These are phyloP conservation scores for Scaeva pyrastri DNA, from an alignment of 2,888 invertebrate genomes.

Conservation along the genomic window DNA sequence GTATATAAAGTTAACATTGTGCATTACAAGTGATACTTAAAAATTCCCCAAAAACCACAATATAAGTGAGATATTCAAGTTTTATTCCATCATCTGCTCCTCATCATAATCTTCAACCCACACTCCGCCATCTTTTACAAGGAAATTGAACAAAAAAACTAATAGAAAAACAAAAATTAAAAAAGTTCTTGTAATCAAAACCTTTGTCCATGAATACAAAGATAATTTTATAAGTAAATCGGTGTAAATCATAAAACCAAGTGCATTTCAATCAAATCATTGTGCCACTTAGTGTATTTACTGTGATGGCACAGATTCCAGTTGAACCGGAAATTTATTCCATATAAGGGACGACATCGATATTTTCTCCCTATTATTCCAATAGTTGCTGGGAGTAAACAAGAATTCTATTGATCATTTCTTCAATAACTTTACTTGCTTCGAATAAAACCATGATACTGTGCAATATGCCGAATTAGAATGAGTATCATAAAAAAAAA, in stretches of 20 bases:
- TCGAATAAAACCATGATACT: not conserved
- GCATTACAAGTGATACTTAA: conserved; percentile 30
- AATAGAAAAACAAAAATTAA: conserved; percentile 30
- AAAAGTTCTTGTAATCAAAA: conserved; percentile 30
- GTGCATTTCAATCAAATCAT: conserved; percentile 16
- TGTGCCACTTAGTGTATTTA: not conserved
- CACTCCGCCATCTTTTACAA: conserved; percentile 73
- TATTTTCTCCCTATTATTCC: conserved; percentile 55
- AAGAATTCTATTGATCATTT: conserved; percentile 49
- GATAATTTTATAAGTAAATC: not conserved
- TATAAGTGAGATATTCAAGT: conserved; percentile 50
- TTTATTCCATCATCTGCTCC: conserved; percentile 64
- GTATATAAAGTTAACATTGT: conserved; percentile 57
- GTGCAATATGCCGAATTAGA: conserved; percentile 49
- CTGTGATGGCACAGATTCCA: conserved; percentile 53
- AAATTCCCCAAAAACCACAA: not conserved
- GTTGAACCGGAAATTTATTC: conserved; percentile 73
- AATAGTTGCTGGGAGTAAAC: conserved; percentile 52
- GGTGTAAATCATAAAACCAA: conserved; percentile 1
- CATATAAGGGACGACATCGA: conserved; percentile 71
- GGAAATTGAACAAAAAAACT: conserved; percentile 7
- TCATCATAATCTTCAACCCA: conserved; percentile 50
- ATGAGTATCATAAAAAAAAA: conserved; percentile 53
- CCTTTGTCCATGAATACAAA: conserved; percentile 29
- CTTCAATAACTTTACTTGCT: conserved; percentile 10